These are phyloP conservation scores for Eulemur rufifrons DNA, from an alignment of 2,113 vertebrate genomes.

Conservation along the genomic window DNA sequence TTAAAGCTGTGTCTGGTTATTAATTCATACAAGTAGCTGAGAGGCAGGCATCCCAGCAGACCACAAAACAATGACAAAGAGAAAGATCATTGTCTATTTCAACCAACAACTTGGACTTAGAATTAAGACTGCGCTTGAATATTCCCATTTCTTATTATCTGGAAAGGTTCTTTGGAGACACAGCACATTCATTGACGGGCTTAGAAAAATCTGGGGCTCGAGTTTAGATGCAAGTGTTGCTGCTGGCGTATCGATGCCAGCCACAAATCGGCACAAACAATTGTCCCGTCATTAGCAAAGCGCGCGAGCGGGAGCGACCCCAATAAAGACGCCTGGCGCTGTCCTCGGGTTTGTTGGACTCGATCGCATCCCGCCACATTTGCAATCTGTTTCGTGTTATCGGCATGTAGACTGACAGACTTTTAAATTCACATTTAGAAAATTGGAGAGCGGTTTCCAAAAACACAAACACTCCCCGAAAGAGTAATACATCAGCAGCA, in stretches of 20 bases:
- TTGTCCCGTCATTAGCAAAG: slow-evolving; percentile 83
- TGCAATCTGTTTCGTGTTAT: slow-evolving; percentile 85
- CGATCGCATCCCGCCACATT: slow-evolving; percentile 77
- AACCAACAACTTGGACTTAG: neutral
- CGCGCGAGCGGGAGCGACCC: slow-evolving; percentile 65
- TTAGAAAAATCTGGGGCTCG: slow-evolving; percentile 53
- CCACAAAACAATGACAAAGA: slow-evolving; percentile 6
- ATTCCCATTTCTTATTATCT: neutral
- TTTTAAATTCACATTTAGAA: slow-evolving; percentile 80
- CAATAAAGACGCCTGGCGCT: slow-evolving; percentile 81
- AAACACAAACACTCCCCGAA: slow-evolving; percentile 5
- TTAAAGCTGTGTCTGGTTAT: slow-evolving; percentile 41
- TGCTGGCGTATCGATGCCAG: slow-evolving; percentile 67
- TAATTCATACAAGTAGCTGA: slow-evolving; percentile 10
- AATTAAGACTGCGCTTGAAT: neutral
- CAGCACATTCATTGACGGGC: slow-evolving; percentile 54
- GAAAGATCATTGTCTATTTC: slow-evolving; percentile 14
- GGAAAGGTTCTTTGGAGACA: slow-evolving; percentile 27
- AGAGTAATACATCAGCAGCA: slow-evolving; percentile 53
- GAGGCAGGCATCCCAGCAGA: neutral
- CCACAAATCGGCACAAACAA: slow-evolving; percentile 80
- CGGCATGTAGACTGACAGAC: slow-evolving; percentile 74
- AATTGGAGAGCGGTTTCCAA: slow-evolving; percentile 22
- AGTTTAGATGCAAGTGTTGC: slow-evolving; percentile 70
- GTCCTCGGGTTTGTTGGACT: slow-evolving; percentile 80